Evolutionary conservation across 2,888 invertebrate genomes (phyloP), one percentile per base, ranked within the genome.

Genomic region (Malachius bipustulatus): DNA sequence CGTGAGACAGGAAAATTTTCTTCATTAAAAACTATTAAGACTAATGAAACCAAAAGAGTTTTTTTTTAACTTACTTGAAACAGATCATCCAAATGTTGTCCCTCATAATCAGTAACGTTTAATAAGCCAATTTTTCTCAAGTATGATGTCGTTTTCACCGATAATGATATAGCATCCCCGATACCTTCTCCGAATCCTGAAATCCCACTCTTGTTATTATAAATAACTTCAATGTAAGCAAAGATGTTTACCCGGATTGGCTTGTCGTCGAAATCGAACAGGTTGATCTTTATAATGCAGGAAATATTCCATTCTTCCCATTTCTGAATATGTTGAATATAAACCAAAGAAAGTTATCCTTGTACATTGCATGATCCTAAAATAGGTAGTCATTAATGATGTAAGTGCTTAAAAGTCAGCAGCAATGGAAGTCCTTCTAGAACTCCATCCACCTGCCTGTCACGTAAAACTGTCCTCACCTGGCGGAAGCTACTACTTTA

Each of bases 231-330:
- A n/a, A n/a, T n/a, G n/a, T n/a, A n/a, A n/a, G 65, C 3, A 52
- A 55, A 47, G 4, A 6, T 31, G 35, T 30, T 52, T 55, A 79
- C 89, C 89, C 65, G 91, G 89, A 67, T 93, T 94, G 1, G 91
- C 91, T 1, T 91, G 93, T 55, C 83, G 84, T 30, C 90, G 70
- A 66, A 85, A 93, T 34, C 85, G 77, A 52, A 85, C 82, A 2
- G 89, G 88, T 50, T 79, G 75, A 52, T 83, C 75, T 37, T 75
- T 74, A 60, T 90, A 90, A 16, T 82, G 78, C 50, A 88, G 64
- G 65, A 87, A 90, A 58, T 91, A 91, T 51, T 90, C 79, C 34
- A 90, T 77, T 53, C 90, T 90, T 0, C 87, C 84, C 82, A 90
- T 82, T 64, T 91, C 91, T 50, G 91, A 91, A 50, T 91, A 90